Evolutionary conservation across 2,113 vertebrate genomes (phyloP).

Genomic region (Rhizomys pruinosus): DNA sequence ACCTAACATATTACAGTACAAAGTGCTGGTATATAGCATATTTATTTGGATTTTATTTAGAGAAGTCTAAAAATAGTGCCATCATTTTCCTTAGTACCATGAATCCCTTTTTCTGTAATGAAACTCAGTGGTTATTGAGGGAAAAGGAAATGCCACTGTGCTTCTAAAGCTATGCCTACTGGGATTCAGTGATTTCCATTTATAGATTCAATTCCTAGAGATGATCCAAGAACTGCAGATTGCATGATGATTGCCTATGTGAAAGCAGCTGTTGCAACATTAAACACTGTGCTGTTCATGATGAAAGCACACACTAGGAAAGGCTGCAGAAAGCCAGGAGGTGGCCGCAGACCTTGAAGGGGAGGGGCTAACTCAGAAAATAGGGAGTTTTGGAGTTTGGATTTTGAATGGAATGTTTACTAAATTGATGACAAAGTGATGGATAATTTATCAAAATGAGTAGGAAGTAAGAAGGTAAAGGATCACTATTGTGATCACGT

Average conservation of each 20-base stretch:
- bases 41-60: slow-evolving; percentile 39
- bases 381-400: neutral
- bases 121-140: neutral
- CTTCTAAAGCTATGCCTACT: neutral
- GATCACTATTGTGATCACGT: neutral
- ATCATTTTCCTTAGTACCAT: neutral
- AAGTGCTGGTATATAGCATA: neutral
- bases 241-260: slow-evolving; percentile 3
- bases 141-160: neutral
- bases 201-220: neutral
- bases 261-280: slow-evolving; percentile 1
- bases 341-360: neutral
- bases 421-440: slow-evolving; percentile 4
- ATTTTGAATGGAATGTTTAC: slow-evolving; percentile 51
- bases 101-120: neutral
- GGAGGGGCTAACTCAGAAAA: neutral
- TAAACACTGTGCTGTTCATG: neutral
- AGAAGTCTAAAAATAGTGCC: neutral
- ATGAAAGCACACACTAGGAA: neutral
- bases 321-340: neutral
- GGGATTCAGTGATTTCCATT: slow-evolving; percentile 40
- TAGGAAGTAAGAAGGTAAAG: neutral
- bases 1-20: neutral
- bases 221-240: neutral
- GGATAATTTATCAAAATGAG: slow-evolving; percentile 8